Evolutionary conservation across 2,797 vertebrate species (phyloP).

Genomic region (Avahi laniger): DNA sequence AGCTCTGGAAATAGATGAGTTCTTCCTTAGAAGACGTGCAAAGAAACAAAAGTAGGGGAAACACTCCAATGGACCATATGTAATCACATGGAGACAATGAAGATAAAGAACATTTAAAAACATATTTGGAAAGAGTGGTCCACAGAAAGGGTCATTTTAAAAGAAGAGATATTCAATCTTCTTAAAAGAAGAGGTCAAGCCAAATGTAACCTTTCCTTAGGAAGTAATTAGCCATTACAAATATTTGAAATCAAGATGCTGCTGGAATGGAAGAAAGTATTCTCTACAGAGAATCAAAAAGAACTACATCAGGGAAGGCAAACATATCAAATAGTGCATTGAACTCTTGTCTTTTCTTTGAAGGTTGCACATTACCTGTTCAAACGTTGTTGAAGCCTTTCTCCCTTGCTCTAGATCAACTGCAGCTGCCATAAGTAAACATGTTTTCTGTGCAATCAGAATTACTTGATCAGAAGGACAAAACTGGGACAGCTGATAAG

Average conservation of each 20-base stretch:
- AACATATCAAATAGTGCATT: conserved; percentile 69
- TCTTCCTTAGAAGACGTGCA: conserved; percentile 40
- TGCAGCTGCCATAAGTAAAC: conserved; percentile 92
- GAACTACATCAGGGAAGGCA: conserved; percentile 31
- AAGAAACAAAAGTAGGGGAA: conserved; percentile 27
- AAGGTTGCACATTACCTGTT: conserved; percentile 86
- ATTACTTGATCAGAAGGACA: conserved; percentile 89
- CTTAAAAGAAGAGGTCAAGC: conserved; percentile 40
- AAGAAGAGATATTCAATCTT: background rate
- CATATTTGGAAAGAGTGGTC: conserved; percentile 15
- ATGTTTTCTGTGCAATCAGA: conserved; percentile 93
- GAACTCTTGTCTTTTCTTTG: conserved; percentile 44
- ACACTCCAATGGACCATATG: background rate
- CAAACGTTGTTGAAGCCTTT: conserved; percentile 80
- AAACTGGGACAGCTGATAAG: conserved; percentile 91
- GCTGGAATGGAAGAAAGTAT: conserved; percentile 16
- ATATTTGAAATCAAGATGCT: conserved; percentile 57
- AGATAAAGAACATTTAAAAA: conserved; percentile 35
- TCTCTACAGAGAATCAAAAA: conserved; percentile 45
- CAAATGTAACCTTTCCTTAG: conserved; percentile 39
- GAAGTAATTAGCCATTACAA: conserved; percentile 29
- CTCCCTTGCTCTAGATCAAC: conserved; percentile 90
- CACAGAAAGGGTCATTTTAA: background rate
- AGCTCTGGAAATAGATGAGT: background rate
- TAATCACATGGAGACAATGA: background rate